Evolutionary conservation across 2,888 invertebrate genomes (phyloP).

Genomic region (Pogonocherus hispidulus): DNA sequence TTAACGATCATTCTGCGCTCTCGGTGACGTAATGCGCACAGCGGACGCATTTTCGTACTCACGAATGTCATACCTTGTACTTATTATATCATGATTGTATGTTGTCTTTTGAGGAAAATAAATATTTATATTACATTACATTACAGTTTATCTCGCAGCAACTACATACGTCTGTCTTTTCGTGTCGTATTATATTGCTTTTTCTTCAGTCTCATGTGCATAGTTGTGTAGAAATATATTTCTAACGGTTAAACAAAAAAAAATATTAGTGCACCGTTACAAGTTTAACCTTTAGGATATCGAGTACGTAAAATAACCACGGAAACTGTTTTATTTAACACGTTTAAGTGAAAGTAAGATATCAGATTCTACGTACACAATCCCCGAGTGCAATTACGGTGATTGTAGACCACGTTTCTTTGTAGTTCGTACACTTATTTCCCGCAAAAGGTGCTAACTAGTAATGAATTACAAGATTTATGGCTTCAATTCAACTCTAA

Average conservation of each 20-base stretch:
- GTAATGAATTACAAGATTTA: slow-evolving; percentile 42
- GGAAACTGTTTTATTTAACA: slow-evolving; percentile 7
- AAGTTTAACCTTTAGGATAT: not conserved
- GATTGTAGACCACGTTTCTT: slow-evolving; percentile 41
- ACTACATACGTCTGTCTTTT: too few species aligned
- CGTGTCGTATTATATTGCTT: not conserved
- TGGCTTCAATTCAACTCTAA: slow-evolving; percentile 37
- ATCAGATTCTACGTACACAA: slow-evolving; percentile 43
- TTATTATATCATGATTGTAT: too few species aligned
- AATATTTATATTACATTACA: too few species aligned
- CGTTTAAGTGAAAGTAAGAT: slow-evolving; percentile 41
- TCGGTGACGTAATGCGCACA: too few species aligned
- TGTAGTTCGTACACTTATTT: slow-evolving; percentile 39
- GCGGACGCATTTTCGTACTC: too few species aligned
- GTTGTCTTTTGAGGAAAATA: too few species aligned
- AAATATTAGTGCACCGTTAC: too few species aligned
- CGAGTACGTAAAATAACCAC: not conserved
- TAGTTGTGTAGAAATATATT: not conserved
- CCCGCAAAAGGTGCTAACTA: slow-evolving; percentile 41
- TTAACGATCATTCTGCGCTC: too few species aligned
- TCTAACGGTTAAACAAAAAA: not conserved
- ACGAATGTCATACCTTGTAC: too few species aligned
- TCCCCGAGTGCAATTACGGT: slow-evolving; percentile 37
- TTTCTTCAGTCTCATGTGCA: not conserved
- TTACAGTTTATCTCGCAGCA: too few species aligned